Evolutionary conservation across 2,113 vertebrate genomes (phyloP), one percentile per base, ranked within the genome.

Genomic region (Phylloscopus trochilus): DNA sequence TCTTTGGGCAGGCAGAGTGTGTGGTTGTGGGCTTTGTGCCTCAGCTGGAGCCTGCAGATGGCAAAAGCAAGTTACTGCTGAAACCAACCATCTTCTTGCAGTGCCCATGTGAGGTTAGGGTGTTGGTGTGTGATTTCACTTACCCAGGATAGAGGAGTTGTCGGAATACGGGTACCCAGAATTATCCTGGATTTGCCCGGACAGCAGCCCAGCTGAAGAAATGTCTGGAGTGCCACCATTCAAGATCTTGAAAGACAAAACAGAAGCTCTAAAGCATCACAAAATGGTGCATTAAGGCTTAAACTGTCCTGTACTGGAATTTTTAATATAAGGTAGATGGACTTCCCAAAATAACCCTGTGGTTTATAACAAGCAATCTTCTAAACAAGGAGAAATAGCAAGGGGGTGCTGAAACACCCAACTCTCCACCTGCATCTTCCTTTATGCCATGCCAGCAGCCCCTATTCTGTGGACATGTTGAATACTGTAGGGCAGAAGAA

Each of bases 141-240:
- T 97, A 99, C 99, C 99, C 93, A 99, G 99, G 96, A 99, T 98
- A 66, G 99, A 99, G 96, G 99, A 99, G 96, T 98, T 99, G 93
- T 98, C 98, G 9, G 99, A 99, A 97, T 99, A 99, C 0, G 99
- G 99, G 93, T 99, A 99, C 47, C 99, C 99, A 21, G 99, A 98
- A n/a, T 98, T 99, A 78, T 99, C 99, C 7, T 99, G 99, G 75
- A 97, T 96, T 84, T 98, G 98, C 58, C 99, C 99, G n/a, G 99
- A 97, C 15, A 98, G 96, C 69, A 99, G 95, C 83, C 98, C 99
- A 23, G 98, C 98, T 84, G 98, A 98, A 39, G 98, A 98, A 96
- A 99, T 98, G 68, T 99, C 99, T 37, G 99, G 98, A 78, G 99
- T 99, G 85, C 99, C 98, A 92, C 99, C 99, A 19, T 99, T 99